Percentiles rank a stretch among this genome's conserved stretches.
Evolutionary conservation across 2,113 vertebrate genomes (phyloP).

Genomic region (Nothobranchius furzeri): DNA sequence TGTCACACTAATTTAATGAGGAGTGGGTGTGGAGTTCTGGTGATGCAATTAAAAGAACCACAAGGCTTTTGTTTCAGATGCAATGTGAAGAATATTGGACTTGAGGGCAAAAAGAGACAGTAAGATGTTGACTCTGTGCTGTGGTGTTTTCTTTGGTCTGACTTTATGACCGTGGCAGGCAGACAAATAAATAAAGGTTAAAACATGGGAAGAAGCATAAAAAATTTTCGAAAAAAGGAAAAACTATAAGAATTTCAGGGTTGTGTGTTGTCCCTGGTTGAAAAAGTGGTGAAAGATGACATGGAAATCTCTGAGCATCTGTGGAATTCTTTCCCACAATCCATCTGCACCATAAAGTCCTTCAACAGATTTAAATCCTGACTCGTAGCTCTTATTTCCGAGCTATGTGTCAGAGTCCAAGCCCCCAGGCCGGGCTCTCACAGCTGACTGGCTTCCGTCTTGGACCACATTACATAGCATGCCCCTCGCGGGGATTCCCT

Average conservation of each 20-base stretch:
- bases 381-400: neutral
- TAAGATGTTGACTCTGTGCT: slow-evolving; percentile 32
- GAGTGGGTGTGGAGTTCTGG: slow-evolving; percentile 58
- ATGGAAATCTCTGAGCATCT: slow-evolving; percentile 1
- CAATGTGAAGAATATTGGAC: slow-evolving; percentile 28
- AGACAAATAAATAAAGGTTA: neutral
- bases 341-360: neutral
- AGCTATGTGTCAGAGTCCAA: too few species aligned
- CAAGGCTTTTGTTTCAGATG: slow-evolving; percentile 27
- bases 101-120: slow-evolving; percentile 29
- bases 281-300: slow-evolving; percentile 41
- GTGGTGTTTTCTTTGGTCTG: slow-evolving; percentile 5
- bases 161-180: neutral
- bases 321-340: neutral
- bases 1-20: slow-evolving; percentile 53
- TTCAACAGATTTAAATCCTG: neutral
- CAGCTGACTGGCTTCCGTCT: too few species aligned
- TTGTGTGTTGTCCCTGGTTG: slow-evolving; percentile 26
- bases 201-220: slow-evolving; percentile 3
- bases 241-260: neutral
- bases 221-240: neutral
- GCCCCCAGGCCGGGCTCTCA: too few species aligned
- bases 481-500: too few species aligned
- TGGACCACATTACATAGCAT: too few species aligned
- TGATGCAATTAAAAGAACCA: slow-evolving; percentile 39